phyloP scores from a whole-genome alignment of 2,888 invertebrate genomes.

The Eristalis pertinax region DNA sequence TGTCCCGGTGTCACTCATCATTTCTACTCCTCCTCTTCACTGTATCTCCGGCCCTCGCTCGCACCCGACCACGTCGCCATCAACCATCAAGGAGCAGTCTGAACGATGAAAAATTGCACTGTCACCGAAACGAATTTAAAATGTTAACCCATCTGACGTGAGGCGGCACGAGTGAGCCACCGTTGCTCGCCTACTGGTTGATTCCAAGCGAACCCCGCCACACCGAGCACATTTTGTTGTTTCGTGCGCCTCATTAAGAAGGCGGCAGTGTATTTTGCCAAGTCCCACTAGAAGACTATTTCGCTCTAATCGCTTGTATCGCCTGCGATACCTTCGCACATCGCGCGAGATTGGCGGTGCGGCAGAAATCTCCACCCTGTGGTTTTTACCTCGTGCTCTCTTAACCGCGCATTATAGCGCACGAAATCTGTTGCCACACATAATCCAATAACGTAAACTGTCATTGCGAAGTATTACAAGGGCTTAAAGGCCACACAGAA shows the following conservation, averaged over 20 bases:
- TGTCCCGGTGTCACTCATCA: constrained; percentile 22
- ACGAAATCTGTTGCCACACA: constrained; percentile 65
- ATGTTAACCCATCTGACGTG: constrained; percentile 10
- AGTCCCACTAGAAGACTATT: constrained; percentile 27
- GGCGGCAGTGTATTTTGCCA: constrained; percentile 7
- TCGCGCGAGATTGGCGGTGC: constrained; percentile 12
- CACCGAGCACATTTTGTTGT: not conserved
- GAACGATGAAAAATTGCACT: constrained; percentile 27
- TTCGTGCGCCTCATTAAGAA: constrained; percentile 45
- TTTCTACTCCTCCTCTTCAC: not conserved
- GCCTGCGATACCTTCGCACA: constrained; percentile 14
- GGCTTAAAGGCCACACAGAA: constrained; percentile 51
- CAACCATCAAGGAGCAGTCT: not conserved
- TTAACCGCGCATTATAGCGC: constrained; percentile 58
- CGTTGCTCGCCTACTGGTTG: not conserved
- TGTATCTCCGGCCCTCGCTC: too few species aligned
- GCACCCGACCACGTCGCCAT: too few species aligned
- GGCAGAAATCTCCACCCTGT: constrained; percentile 18
- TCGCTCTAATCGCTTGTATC: constrained; percentile 57
- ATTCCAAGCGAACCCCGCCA: too few species aligned
- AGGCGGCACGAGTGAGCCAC: not conserved
- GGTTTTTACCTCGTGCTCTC: constrained; percentile 23
- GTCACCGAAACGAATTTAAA: constrained; percentile 21
- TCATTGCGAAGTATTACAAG: constrained; percentile 68
- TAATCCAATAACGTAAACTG: constrained; percentile 72